Conservation (phyloP, 2,113 vertebrate species). For the Lampris incognitus region DNA sequence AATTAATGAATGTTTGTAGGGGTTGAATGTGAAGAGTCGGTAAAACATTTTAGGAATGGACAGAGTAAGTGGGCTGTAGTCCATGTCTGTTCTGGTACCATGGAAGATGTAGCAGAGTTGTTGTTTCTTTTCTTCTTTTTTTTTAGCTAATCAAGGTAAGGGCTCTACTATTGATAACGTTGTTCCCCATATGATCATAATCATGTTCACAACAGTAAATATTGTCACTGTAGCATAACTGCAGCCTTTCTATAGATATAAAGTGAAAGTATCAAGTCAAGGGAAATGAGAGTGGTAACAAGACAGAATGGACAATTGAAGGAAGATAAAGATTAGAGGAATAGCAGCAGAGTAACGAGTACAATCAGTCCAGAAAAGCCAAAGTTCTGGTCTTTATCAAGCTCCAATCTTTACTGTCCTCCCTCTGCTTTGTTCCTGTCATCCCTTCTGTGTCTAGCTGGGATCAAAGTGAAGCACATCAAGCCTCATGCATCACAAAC, state of each 20-base stretch:
- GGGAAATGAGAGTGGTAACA: neutral
- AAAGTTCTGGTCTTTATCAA: conserved; percentile 57
- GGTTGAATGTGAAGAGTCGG: neutral
- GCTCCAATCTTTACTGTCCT: neutral
- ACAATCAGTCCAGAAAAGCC: conserved; percentile 20
- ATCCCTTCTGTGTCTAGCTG: conserved; percentile 36
- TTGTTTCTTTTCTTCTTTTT: no score
- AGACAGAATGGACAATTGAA: neutral
- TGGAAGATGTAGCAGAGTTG: neutral
- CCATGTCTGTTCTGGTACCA: no score
- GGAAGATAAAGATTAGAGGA: neutral
- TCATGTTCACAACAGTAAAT: no score
- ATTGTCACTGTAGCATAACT: no score
- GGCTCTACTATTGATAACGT: no score
- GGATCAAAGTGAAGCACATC: conserved; percentile 49
- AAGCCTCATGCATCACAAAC: conserved; percentile 44
- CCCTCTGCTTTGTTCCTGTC: conserved; percentile 1
- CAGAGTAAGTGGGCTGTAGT: neutral
- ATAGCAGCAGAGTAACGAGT: neutral
- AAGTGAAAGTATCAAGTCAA: neutral
- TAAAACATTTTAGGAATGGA: neutral
- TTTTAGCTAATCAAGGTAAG: no score
- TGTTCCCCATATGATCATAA: no score
- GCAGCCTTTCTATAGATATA: no score
- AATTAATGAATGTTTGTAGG: no score